A percentile compares a stretch with the other conserved stretches of the same genome.
These are phyloP conservation scores for Pollenia angustigena DNA, from an alignment of 2,888 invertebrate genomes.

Conservation along the genomic window DNA sequence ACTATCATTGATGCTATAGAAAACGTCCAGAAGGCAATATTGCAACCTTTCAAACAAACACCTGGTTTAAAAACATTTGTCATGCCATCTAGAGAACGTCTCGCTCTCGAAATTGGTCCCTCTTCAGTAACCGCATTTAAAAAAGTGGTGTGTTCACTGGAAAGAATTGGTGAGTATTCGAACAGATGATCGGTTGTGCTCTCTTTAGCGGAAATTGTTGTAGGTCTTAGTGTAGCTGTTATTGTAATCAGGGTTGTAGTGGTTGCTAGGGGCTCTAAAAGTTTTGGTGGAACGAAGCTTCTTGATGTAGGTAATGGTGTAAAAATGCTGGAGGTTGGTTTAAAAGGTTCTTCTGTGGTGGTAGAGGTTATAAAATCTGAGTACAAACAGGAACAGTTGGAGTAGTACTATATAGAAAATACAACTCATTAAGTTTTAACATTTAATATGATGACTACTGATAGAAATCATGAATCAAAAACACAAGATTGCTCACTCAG, in stretches of 20 bases:
- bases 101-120: conserved; percentile 32
- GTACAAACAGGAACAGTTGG: conserved; percentile 77
- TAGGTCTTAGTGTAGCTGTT: conserved; percentile 18
- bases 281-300: conserved; percentile 23
- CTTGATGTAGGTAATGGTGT: conserved; percentile 4
- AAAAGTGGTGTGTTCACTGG: conserved; percentile 20
- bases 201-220: conserved; percentile 1
- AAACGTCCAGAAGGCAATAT: conserved; percentile 85
- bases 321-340: conserved; percentile 32
- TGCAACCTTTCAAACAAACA: conserved; percentile 85
- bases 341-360: conserved; percentile 6
- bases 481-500: too few species aligned
- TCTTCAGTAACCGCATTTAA: neutral
- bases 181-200: conserved; percentile 5
- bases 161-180: conserved; percentile 36
- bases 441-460: too few species aligned
- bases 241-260: conserved; percentile 37
- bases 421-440: too few species aligned
- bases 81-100: conserved; percentile 62
- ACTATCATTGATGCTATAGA: conserved; percentile 85
- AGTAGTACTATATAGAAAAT: conserved; percentile 77
- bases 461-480: too few species aligned
- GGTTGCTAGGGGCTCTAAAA: conserved; percentile 53
- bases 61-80: conserved; percentile 80
- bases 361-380: conserved; percentile 16